Percentiles rank a stretch among this genome's conserved stretches.
These are phyloP conservation scores for Sarotherodon lohbergeri DNA, from an alignment of 2,113 vertebrate genomes.

Conservation along the genomic window DNA sequence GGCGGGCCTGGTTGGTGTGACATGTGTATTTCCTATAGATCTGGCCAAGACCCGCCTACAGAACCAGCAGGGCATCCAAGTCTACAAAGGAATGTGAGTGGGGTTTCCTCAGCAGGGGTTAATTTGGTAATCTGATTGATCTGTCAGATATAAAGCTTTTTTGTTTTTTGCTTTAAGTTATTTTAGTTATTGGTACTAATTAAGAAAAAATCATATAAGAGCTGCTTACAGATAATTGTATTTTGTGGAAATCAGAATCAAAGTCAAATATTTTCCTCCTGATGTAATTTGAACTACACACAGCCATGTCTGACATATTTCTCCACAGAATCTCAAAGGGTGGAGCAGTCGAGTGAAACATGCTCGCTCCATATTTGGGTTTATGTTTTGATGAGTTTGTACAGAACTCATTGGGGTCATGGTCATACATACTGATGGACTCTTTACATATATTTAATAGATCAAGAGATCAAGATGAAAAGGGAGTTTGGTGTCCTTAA, in stretches of 20 bases:
- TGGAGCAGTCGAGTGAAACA: not conserved
- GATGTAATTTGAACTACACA: not conserved
- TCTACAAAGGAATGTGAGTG: constrained; percentile 86
- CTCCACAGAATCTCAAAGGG: not conserved
- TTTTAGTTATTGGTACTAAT: not conserved
- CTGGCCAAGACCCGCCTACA: constrained; percentile 89
- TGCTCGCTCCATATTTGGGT: not conserved
- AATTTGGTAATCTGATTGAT: not conserved
- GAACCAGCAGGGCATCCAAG: constrained; percentile 81
- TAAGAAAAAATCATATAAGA: not conserved
- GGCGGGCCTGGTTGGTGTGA: constrained; percentile 86
- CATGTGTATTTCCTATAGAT: constrained; percentile 89
- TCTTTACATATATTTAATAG: not conserved
- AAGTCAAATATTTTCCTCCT: not conserved
- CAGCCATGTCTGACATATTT: not conserved
- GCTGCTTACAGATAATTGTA: not conserved
- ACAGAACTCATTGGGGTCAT: not conserved
- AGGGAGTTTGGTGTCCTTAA: not conserved
- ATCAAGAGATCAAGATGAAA: not conserved
- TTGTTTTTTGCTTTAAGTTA: not conserved
- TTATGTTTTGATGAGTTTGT: not conserved
- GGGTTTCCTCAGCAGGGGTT: not conserved
- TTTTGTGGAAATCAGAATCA: not conserved
- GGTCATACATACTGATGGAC: not conserved
- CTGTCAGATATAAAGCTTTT: not conserved